Base-by-base conservation (phyloP, 2,888 invertebrate genomes). In the Zele albiditarsus region DNA sequence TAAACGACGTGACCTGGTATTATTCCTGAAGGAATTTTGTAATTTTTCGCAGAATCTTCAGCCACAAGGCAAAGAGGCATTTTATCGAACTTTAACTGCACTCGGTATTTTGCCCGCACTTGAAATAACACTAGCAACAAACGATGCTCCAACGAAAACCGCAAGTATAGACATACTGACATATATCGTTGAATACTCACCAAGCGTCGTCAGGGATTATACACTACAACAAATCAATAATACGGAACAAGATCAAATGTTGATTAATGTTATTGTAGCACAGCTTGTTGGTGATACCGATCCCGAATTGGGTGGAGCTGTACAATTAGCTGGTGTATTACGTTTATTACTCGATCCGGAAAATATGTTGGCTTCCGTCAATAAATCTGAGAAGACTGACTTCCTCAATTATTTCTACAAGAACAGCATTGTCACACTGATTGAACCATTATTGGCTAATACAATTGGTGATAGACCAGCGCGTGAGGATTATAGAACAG, bases 331-430 rank as follows among this genome's bases (percentile, higher is more conserved):
- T 93, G 97, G 98, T 74, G 97, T 99, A 71, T 91, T 99, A 53
- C 94, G 97, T 86, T 93, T 98, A 82, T 91, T 99, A 42, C 92
- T 99, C 68, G 99, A 99, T 90, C 99, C 99, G 8, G 99, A 99
- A 90, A 99, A 98, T 89, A 99, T 99, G 98, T 91, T 98, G 80
- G 95, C 96, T 74, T 94, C 96, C 72, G 94, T 95, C 72, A 97
- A 96, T 90, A 97, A 98, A 90, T 96, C 97, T 74, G 99, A 99
- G 91, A 98, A 98, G 90, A 96, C 97, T 23, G 99, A 99, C 90
- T 99, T 99, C 90, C 93, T 99, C 73, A 96, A 96, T 90, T 98
- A 98, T 90, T 99, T 99, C 91, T 99, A 99, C 91, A 98, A 98
- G 90, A 96, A 98, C 90, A 98, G 98, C 91, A 97, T 99, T 92